Evolutionary conservation across 2,888 invertebrate genomes (phyloP), one percentile per base, ranked within the genome.

Genomic region (Mycogona germanica): DNA sequence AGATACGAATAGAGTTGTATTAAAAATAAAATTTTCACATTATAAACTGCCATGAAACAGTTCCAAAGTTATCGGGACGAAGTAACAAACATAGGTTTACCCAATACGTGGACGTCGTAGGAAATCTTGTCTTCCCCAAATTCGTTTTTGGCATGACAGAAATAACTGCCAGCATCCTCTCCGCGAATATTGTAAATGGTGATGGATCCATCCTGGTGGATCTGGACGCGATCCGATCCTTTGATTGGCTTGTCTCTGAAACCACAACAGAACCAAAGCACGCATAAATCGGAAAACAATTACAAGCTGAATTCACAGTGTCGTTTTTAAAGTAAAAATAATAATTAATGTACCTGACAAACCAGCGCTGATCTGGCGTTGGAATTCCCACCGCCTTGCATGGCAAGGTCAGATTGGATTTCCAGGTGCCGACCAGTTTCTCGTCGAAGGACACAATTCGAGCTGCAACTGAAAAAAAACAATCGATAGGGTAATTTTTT

Each of bases 301-400:
- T 35, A 35, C 35, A 35, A 35, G n/a, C 12, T 12, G n/a, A 35
- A 35, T 12, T 35, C n/a, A n/a, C n/a, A 12, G 35, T 35, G n/a
- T 35, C 12, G 35, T 35, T 35, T 35, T 35, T n/a, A 35, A 35
- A 35, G n/a, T 12, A 35, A 12, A 35, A 35, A 35, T 35, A n/a
- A n/a, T n/a, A n/a, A n/a, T n/a, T 9, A 41, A 29, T 32, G 47
- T 54, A 56, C 56, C 54, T 41, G 9, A 32, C 17, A 30, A 38
- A 25, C 93, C 92, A 93, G 40, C 82, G 78, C 53, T 92, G 86
- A 63, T 84, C 83, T 0, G 93, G 93, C 46, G 83, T 81, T 17
- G 93, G 93, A 30, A 88, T 82, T 17, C 95, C 93, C 41, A 95
- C 92, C 51, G 91, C 87, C 25, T 88, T 75, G 65, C 95, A 95